Percentiles rank a stretch among this genome's conserved stretches.
These are phyloP conservation scores for Cyclophora albipunctata DNA, from an alignment of 2,888 invertebrate species.

Conservation along the genomic window DNA sequence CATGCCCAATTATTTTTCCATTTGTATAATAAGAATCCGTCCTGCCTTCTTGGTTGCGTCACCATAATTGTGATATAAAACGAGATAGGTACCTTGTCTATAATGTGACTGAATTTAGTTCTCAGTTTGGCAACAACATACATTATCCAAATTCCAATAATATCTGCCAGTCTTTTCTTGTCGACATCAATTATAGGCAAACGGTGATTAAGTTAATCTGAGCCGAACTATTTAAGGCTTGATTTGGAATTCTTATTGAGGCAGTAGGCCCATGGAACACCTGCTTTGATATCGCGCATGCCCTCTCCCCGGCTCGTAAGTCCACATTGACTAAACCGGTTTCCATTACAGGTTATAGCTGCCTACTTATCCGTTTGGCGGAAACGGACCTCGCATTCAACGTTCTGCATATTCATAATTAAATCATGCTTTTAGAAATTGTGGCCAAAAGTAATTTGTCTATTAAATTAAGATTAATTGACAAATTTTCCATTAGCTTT, in stretches of 20 bases:
- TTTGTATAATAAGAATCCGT: no score
- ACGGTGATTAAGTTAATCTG: slow-evolving; percentile 43
- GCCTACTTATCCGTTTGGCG: slow-evolving; percentile 70
- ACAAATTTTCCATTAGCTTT: no score
- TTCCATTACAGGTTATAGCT: slow-evolving; percentile 72
- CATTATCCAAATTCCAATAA: neutral
- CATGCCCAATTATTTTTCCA: no score
- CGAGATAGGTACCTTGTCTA: neutral
- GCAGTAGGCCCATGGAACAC: slow-evolving; percentile 66
- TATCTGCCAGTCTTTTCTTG: neutral
- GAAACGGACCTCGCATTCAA: slow-evolving; percentile 61
- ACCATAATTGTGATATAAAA: neutral
- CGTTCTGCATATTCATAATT: slow-evolving; percentile 46
- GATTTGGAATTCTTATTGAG: slow-evolving; percentile 69
- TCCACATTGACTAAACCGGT: slow-evolving; percentile 71
- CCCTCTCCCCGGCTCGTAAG: slow-evolving; percentile 64
- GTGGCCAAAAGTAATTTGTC: slow-evolving; percentile 6
- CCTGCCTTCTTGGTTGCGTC: no score
- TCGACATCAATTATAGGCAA: slow-evolving; percentile 14
- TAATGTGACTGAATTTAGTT: no score
- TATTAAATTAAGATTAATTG: slow-evolving; percentile 1
- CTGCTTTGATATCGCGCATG: slow-evolving; percentile 72
- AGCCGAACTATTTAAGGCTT: slow-evolving; percentile 50
- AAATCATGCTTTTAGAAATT: slow-evolving; percentile 15
- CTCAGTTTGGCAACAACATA: no score